Percentiles rank a stretch among this genome's conserved stretches.
Conservation (phyloP, 2,797 vertebrate genomes). For the Valencia hispanica region DNA sequence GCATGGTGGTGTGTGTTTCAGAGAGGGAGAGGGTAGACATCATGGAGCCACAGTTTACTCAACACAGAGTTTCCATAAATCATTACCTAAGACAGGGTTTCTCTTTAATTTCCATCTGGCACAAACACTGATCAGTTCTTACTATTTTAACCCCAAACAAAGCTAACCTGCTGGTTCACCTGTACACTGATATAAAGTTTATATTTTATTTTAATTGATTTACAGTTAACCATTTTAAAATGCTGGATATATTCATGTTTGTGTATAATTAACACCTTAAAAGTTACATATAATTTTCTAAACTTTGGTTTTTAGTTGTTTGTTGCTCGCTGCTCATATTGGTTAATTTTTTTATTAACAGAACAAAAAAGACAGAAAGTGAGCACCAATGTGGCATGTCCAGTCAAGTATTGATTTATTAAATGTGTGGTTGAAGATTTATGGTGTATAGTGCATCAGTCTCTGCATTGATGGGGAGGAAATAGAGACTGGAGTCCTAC, state of each 20-base stretch:
- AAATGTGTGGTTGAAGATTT: not conserved
- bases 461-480: too few relatives aligned
- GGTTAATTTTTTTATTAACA: not conserved
- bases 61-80: not conserved
- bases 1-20: not conserved
- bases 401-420: too few relatives aligned
- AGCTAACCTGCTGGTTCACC: not conserved
- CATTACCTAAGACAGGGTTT: not conserved
- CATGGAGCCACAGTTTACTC: not conserved
- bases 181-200: not conserved
- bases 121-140: not conserved
- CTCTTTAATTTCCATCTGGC: not conserved
- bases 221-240: not conserved
- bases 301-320: not conserved
- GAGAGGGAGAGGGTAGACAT: not conserved
- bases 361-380: not conserved
- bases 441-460: not conserved
- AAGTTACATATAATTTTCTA: not conserved
- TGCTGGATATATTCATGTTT: not conserved
- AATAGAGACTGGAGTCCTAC: too few relatives aligned
- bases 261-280: not conserved
- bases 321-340: not conserved
- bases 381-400: not conserved
- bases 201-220: not conserved
- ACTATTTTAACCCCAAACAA: not conserved